These are phyloP conservation scores for Octomys mimax DNA, from an alignment of 2,797 vertebrate species.

Conservation along the genomic window DNA sequence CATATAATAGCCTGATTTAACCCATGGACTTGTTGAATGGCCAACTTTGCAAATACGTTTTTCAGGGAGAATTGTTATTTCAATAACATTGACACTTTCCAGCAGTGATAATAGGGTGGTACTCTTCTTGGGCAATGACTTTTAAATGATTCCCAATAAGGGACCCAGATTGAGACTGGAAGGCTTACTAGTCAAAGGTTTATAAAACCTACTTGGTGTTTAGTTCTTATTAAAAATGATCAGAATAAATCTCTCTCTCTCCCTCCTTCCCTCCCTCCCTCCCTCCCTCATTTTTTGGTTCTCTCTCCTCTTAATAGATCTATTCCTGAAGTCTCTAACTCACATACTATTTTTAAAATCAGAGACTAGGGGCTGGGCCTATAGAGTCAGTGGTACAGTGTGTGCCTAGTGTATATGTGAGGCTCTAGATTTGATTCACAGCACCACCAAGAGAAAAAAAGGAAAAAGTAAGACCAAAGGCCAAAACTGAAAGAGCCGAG, in stretches of 20 bases:
- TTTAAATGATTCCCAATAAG: constrained; percentile 64
- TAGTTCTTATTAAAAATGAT: constrained; percentile 53
- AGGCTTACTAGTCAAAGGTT: constrained; percentile 44
- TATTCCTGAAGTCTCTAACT: constrained; percentile 19
- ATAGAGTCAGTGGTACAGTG: background rate
- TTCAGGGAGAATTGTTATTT: constrained; percentile 66
- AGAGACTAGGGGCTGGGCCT: background rate
- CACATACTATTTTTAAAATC: constrained; percentile 42
- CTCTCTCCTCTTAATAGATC: constrained; percentile 24
- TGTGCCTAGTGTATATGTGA: background rate
- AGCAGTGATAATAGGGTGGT: constrained; percentile 51
- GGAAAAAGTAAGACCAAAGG: background rate
- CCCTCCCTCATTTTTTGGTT: constrained; percentile 40
- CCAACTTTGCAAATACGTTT: constrained; percentile 51
- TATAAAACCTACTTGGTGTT: constrained; percentile 56
- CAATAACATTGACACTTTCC: constrained; percentile 66
- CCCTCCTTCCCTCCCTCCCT: constrained; percentile 1
- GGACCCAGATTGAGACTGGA: constrained; percentile 28
- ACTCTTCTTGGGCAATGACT: constrained; percentile 53
- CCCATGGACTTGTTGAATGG: constrained; percentile 7
- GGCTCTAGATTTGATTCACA: background rate
- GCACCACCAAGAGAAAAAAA: background rate
- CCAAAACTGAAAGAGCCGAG: constrained; percentile 25
- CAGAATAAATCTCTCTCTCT: constrained; percentile 29
- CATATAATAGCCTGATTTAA: constrained; percentile 57